Conservation (phyloP, 1,140 invertebrate genomes). For the Onthophagus taurus region DNA sequence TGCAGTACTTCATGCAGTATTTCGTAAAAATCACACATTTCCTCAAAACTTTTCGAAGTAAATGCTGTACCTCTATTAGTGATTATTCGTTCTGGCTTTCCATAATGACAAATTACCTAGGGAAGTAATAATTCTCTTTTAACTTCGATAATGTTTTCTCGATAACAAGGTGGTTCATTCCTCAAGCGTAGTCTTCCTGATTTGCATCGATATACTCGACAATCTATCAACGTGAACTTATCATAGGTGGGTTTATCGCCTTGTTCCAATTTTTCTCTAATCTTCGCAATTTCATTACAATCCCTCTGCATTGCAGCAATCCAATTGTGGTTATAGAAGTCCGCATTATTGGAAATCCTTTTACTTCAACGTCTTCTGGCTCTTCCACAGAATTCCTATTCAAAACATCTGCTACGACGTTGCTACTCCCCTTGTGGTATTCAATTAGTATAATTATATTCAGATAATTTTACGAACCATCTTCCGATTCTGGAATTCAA, state of each 20-base stretch:
- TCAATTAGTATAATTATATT: conserved; percentile 17
- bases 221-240: conserved; percentile 2
- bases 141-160: too few species aligned
- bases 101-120: too few species aligned
- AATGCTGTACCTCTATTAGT: too few species aligned
- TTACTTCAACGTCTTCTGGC: too few species aligned
- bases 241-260: not conserved
- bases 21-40: too few species aligned
- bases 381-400: conserved; percentile 17
- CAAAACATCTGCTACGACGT: conserved; percentile 14
- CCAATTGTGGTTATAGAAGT: conserved; percentile 9
- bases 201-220: too few species aligned
- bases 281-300: conserved; percentile 5
- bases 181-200: too few species aligned
- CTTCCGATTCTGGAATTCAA: conserved; percentile 18
- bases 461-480: conserved; percentile 20
- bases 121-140: too few species aligned
- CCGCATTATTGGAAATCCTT: conserved; percentile 10
- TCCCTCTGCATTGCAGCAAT: conserved; percentile 4
- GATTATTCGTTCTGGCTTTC: too few species aligned
- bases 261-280: conserved; percentile 1
- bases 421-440: conserved; percentile 16
- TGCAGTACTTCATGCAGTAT: too few species aligned
- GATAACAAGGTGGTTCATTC: too few species aligned
- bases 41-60: too few species aligned